These are phyloP conservation scores for Cerastoderma edule DNA, from an alignment of 2,888 invertebrate genomes.

Conservation along the genomic window DNA sequence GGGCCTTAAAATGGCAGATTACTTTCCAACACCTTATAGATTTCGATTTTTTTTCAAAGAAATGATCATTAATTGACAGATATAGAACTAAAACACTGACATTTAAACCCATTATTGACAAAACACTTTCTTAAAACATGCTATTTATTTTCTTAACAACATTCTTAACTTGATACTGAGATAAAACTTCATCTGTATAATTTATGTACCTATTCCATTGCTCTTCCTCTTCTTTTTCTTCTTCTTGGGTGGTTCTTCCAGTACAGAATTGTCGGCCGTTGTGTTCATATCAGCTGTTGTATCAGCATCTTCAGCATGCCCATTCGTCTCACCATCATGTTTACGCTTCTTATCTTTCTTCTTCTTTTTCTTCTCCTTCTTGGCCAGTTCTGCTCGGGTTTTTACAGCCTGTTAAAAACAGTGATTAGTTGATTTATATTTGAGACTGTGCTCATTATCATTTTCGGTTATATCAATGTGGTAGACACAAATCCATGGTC, in stretches of 20 bases:
- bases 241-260: slow-evolving; percentile 64
- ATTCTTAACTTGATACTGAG: no score
- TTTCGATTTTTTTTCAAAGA: slow-evolving; percentile 1
- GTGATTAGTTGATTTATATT: not conserved
- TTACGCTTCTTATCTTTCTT: slow-evolving; percentile 79
- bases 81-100: no score
- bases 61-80: no score
- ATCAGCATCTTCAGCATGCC: slow-evolving; percentile 50
- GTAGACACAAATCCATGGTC: no score
- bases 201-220: not conserved
- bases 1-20: no score
- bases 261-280: slow-evolving; percentile 57
- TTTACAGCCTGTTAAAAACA: slow-evolving; percentile 66
- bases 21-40: no score
- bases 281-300: slow-evolving; percentile 62
- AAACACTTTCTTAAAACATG: no score
- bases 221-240: slow-evolving; percentile 75
- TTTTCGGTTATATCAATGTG: not conserved
- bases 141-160: no score
- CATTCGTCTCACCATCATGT: slow-evolving; percentile 68
- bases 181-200: not conserved
- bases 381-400: not conserved
- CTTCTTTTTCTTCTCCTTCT: slow-evolving; percentile 67
- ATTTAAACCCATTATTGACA: no score
- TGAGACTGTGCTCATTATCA: not conserved